These are phyloP conservation scores for Eulemur rufifrons DNA, from an alignment of 2,113 vertebrate genomes.

Conservation along the genomic window DNA sequence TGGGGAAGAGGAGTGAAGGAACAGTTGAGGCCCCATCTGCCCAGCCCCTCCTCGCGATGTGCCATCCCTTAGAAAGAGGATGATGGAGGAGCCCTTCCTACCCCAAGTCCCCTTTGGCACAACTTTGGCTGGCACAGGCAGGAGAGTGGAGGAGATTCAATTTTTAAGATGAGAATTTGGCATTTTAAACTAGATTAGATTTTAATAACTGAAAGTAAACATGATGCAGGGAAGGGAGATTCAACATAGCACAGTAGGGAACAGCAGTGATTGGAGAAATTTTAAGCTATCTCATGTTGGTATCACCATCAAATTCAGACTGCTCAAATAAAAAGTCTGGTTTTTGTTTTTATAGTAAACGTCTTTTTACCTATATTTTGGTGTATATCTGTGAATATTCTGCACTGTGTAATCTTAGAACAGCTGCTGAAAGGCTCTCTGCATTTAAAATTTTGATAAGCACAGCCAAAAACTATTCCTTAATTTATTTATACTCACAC, in stretches of 20 bases:
- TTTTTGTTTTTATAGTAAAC: neutral
- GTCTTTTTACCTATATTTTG: neutral
- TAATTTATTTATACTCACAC: neutral
- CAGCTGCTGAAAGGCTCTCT: neutral
- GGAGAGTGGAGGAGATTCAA: neutral
- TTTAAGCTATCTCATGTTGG: neutral
- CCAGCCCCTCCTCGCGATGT: neutral
- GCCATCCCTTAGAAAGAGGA: too few species aligned
- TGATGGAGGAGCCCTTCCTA: neutral
- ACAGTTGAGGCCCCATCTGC: too few species aligned
- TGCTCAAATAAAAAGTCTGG: neutral
- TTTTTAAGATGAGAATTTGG: neutral
- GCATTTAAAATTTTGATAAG: neutral
- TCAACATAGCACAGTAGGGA: neutral
- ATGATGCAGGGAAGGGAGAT: neutral
- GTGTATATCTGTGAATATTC: neutral
- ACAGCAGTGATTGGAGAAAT: neutral
- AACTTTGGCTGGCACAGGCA: neutral
- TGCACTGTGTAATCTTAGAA: neutral
- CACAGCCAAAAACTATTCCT: neutral
- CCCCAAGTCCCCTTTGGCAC: neutral
- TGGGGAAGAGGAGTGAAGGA: neutral
- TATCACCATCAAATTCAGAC: neutral
- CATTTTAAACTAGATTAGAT: neutral
- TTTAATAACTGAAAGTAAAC: neutral